These are phyloP conservation scores for Tigriopus californicus DNA, from an alignment of 2,888 invertebrate genomes.

Conservation along the genomic window DNA sequence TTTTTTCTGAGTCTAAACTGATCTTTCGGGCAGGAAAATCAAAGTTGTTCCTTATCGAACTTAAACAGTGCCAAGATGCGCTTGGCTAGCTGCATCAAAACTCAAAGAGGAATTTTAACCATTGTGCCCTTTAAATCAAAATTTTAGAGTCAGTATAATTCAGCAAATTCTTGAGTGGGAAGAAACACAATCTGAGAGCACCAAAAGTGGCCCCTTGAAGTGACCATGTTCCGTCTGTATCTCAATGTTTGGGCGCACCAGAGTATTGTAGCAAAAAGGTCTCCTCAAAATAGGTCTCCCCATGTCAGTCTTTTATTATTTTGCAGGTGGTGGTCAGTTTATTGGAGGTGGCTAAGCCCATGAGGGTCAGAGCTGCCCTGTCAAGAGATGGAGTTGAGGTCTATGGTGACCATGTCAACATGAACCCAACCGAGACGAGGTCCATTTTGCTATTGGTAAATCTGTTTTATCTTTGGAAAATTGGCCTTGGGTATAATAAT, in stretches of 20 bases:
- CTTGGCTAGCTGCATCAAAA: too few species aligned
- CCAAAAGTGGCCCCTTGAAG: neutral
- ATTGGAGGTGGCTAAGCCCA: constrained; percentile 11
- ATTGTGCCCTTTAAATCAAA: too few species aligned
- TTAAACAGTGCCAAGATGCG: too few species aligned
- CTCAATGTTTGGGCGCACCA: too few species aligned
- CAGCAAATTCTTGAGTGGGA: too few species aligned
- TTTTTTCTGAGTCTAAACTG: too few species aligned
- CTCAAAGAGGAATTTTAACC: too few species aligned
- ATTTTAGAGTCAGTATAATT: too few species aligned
- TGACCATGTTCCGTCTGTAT: neutral
- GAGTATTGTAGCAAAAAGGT: neutral
- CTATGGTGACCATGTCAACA: constrained; percentile 12
- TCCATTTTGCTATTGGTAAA: constrained; percentile 10
- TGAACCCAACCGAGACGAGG: constrained; percentile 10
- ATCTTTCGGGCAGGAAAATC: too few species aligned
- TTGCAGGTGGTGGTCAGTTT: constrained; percentile 15
- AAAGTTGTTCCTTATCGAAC: too few species aligned
- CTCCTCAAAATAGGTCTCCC: too few species aligned
- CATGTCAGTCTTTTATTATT: constrained; percentile 18
- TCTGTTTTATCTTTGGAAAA: neutral
- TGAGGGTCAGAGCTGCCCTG: constrained; percentile 15
- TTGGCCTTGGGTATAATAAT: neutral
- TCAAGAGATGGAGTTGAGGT: constrained; percentile 17
- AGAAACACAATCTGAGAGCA: too few species aligned